Conservation (phyloP, 2,888 invertebrate genomes). For the Nymphalis polychloros region DNA sequence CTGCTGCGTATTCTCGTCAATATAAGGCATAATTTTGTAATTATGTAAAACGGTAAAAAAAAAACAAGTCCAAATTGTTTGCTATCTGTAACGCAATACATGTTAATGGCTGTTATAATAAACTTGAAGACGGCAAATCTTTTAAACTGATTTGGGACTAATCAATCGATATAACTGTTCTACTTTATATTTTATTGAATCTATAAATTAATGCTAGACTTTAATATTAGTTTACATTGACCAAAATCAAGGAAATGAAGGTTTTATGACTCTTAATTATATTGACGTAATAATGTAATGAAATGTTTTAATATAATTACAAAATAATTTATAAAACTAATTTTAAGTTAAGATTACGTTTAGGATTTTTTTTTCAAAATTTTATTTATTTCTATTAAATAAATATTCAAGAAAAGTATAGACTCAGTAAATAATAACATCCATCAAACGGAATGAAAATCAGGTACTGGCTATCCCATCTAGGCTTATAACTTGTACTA, state of each 20-base stretch:
- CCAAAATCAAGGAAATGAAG: constrained; percentile 1
- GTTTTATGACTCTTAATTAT: neutral
- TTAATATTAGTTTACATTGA: neutral
- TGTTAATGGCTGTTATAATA: constrained; percentile 73
- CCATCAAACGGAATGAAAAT: too few relatives aligned
- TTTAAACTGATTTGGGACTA: constrained; percentile 61
- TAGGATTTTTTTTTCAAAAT: too few relatives aligned
- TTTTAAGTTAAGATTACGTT: too few relatives aligned
- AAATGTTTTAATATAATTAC: too few relatives aligned
- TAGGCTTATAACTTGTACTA: too few relatives aligned
- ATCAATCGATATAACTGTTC: constrained; percentile 68
- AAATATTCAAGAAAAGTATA: too few relatives aligned
- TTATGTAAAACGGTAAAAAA: constrained; percentile 78
- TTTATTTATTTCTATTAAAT: too few relatives aligned
- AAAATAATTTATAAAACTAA: too few relatives aligned
- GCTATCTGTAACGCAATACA: constrained; percentile 77
- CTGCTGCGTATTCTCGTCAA: constrained; percentile 57
- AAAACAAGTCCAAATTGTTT: constrained; percentile 70
- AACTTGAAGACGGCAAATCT: constrained; percentile 67
- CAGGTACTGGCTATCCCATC: too few relatives aligned
- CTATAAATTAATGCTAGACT: constrained; percentile 51
- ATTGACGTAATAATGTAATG: neutral
- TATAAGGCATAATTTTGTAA: constrained; percentile 76
- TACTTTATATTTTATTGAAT: constrained; percentile 57
- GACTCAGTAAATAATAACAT: too few relatives aligned